Conservation (phyloP, 2,797 vertebrate genomes). For the Alosa sapidissima region DNA sequence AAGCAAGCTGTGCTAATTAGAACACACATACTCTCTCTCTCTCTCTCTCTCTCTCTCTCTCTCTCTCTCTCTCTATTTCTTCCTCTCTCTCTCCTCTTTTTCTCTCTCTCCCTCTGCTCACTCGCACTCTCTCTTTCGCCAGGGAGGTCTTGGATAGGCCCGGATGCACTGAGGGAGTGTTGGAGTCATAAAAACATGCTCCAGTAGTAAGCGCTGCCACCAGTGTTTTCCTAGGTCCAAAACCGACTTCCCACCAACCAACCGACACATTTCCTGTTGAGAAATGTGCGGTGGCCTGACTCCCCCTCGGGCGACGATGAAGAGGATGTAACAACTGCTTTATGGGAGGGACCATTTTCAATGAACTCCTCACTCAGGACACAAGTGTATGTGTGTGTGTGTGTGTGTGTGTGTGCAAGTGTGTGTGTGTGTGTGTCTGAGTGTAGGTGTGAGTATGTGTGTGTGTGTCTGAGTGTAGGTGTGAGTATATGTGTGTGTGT, state of each 20-base stretch:
- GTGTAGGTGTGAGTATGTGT: neutral
- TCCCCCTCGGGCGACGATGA: neutral
- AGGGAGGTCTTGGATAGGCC: conserved; percentile 5
- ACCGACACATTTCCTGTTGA: conserved; percentile 18
- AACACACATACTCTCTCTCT: conserved; percentile 18
- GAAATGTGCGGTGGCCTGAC: conserved; percentile 3
- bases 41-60: conserved; percentile 3
- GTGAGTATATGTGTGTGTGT: neutral
- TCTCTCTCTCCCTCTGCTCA: conserved; percentile 26
- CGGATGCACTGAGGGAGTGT: neutral
- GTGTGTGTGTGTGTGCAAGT: neutral
- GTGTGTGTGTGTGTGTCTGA: neutral
- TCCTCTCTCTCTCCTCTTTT: neutral
- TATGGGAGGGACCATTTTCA: neutral
- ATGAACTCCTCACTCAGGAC: conserved; percentile 4
- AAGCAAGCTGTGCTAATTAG: conserved; percentile 2
- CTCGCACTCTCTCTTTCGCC: conserved; percentile 20
- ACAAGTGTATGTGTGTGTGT: neutral
- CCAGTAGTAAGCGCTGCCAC: conserved; percentile 1
- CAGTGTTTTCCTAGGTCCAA: conserved; percentile 4
- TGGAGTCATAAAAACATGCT: neutral
- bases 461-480: neutral
- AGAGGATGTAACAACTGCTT: neutral
- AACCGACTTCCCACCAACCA: conserved; percentile 15
- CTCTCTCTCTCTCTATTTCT: neutral